phyloP scores from a whole-genome alignment of 2,113 vertebrate genomes.

The Microtus richardsoni region DNA sequence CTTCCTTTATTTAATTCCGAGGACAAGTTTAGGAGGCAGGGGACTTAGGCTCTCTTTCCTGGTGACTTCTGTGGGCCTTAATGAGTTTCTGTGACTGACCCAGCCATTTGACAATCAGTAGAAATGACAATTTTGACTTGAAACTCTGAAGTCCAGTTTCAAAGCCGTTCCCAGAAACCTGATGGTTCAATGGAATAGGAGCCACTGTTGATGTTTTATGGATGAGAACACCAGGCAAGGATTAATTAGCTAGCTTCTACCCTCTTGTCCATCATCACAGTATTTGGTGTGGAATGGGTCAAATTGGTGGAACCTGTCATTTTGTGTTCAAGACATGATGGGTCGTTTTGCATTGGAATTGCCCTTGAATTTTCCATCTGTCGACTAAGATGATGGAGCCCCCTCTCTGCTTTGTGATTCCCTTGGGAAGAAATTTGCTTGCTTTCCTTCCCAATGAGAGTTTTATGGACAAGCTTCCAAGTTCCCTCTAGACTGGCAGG shows the following conservation, averaged over 20 bases:
- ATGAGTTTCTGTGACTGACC: neutral
- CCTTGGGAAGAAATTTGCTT: slow-evolving; percentile 57
- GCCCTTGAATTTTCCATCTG: slow-evolving; percentile 66
- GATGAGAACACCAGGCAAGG: neutral
- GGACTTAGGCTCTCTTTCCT: neutral
- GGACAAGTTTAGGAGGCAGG: neutral
- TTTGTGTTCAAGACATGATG: slow-evolving; percentile 65
- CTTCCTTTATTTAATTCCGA: slow-evolving; percentile 16
- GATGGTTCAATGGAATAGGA: neutral
- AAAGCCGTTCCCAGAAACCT: neutral
- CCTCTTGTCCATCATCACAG: slow-evolving; percentile 52
- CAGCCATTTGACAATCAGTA: neutral
- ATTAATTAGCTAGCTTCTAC: neutral
- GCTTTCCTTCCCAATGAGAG: slow-evolving; percentile 61
- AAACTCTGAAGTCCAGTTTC: neutral
- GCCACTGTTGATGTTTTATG: neutral
- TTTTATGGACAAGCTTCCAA: slow-evolving; percentile 72
- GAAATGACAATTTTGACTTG: neutral
- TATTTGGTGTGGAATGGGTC: slow-evolving; percentile 48
- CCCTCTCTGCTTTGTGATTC: slow-evolving; percentile 67
- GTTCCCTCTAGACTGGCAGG: slow-evolving; percentile 63
- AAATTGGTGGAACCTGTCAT: slow-evolving; percentile 28
- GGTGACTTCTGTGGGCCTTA: neutral
- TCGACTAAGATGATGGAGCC: slow-evolving; percentile 63
- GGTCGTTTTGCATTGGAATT: slow-evolving; percentile 57